Percentiles rank a stretch among this genome's conserved stretches.
Conservation (phyloP, 2,113 vertebrate species). For the Petromus typicus region DNA sequence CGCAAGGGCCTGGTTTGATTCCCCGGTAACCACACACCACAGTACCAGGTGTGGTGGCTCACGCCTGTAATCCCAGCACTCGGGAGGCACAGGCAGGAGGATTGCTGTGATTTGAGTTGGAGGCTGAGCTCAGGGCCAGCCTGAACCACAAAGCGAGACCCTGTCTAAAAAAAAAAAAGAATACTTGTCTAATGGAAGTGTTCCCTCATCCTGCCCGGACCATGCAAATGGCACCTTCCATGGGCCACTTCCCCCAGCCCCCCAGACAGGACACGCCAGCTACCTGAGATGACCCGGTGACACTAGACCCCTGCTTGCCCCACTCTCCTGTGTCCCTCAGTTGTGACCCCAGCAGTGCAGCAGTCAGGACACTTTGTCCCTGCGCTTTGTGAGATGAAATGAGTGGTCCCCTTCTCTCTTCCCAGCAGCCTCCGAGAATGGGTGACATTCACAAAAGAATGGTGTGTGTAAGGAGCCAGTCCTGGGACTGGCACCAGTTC, state of each 20-base stretch:
- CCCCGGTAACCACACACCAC: no score
- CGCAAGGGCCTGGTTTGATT: no score
- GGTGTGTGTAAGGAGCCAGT: fast-evolving
- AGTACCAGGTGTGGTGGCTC: no score
- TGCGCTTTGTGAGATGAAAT: not conserved
- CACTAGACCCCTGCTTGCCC: fast-evolving
- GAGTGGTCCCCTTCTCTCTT: not conserved
- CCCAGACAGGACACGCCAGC: fast-evolving
- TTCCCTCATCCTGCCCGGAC: no score
- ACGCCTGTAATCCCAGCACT: no score
- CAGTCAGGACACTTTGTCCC: not conserved
- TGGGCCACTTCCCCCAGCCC: fast-evolving
- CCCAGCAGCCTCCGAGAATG: no score
- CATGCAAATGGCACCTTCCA: not conserved
- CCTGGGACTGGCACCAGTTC: not conserved
- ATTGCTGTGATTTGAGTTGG: no score
- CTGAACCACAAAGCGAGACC: no score
- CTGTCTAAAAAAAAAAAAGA: no score
- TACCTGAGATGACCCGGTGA: fast-evolving
- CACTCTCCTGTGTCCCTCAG: not conserved
- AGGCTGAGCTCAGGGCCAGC: no score
- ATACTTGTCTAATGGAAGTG: no score
- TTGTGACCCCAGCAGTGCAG: not conserved
- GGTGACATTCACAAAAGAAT: fast-evolving
- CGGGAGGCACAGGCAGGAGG: no score